These are phyloP conservation scores for Lepidurus couesii DNA, from an alignment of 1,140 invertebrate genomes.

Conservation along the genomic window DNA sequence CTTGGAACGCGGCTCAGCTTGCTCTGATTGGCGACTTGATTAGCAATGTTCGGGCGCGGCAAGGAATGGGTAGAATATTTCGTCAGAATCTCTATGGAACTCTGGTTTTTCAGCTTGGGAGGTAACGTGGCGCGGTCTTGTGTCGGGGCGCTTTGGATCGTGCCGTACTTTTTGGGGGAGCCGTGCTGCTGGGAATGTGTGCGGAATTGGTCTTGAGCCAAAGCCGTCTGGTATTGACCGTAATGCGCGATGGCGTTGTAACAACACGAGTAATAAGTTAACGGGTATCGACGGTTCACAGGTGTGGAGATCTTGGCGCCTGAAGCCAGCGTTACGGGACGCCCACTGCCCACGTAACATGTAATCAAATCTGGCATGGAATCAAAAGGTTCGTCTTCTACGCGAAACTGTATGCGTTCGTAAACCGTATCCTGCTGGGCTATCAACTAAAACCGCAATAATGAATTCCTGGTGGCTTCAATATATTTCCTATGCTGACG, in stretches of 20 bases:
- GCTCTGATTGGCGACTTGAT: slow-evolving; percentile 42
- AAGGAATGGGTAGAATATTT: slow-evolving; percentile 55
- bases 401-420: slow-evolving; percentile 83
- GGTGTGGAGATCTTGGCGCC: slow-evolving; percentile 77
- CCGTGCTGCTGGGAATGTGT: too few species aligned
- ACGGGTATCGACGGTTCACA: slow-evolving; percentile 61
- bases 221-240: neutral
- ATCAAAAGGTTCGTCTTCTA: slow-evolving; percentile 89
- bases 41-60: slow-evolving; percentile 45
- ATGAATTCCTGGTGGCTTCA: neutral
- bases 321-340: slow-evolving; percentile 76
- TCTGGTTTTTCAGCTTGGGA: neutral
- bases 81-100: slow-evolving; percentile 24
- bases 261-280: slow-evolving; percentile 58
- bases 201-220: slow-evolving; percentile 30
- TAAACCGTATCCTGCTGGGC: slow-evolving; percentile 84
- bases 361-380: slow-evolving; percentile 89
- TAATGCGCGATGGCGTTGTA: slow-evolving; percentile 45
- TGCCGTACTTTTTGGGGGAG: neutral
- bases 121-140: neutral
- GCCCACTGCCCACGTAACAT: slow-evolving; percentile 84
- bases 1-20: slow-evolving; percentile 50
- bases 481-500: neutral
- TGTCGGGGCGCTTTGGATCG: neutral
- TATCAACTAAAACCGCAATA: slow-evolving; percentile 56